phyloP scores from a whole-genome alignment of 2,888 invertebrate species.

The Bursaphelenchus okinawaensis region DNA sequence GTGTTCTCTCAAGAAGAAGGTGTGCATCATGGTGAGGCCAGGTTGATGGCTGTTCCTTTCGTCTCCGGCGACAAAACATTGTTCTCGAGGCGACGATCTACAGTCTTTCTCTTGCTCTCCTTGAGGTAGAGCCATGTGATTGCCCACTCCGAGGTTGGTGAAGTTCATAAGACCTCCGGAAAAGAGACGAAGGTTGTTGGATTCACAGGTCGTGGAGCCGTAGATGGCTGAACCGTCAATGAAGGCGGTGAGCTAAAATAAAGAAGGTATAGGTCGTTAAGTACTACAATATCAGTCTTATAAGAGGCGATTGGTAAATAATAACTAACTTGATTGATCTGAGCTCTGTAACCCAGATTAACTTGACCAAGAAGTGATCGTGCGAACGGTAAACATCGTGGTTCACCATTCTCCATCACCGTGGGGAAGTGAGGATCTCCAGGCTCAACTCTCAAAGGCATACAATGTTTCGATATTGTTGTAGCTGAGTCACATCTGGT shows the following conservation, averaged over 20 bases:
- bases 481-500: constrained; percentile 72
- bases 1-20: constrained; percentile 54
- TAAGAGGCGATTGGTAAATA: not conserved
- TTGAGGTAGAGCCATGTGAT: constrained; percentile 42
- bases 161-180: constrained; percentile 45
- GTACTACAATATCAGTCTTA: too few relatives aligned
- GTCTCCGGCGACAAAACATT: constrained; percentile 46
- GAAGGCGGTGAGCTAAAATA: constrained; percentile 69
- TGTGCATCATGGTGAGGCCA: constrained; percentile 51
- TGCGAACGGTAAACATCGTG: constrained; percentile 68
- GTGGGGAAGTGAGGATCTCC: constrained; percentile 83
- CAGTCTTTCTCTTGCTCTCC: constrained; percentile 52
- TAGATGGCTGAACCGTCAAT: constrained; percentile 54
- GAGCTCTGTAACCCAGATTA: constrained; percentile 71
- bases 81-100: constrained; percentile 27
- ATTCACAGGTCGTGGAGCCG: constrained; percentile 54
- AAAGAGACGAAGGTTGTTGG: constrained; percentile 41
- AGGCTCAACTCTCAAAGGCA: constrained; percentile 73
- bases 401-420: constrained; percentile 74
- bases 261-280: not conserved
- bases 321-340: constrained; percentile 59
- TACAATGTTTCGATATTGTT: constrained; percentile 85
- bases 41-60: constrained; percentile 54
- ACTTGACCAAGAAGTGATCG: constrained; percentile 85
- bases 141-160: constrained; percentile 31